phyloP scores from a whole-genome alignment of 2,797 vertebrate species.

The Dicrostonyx torquatus region DNA sequence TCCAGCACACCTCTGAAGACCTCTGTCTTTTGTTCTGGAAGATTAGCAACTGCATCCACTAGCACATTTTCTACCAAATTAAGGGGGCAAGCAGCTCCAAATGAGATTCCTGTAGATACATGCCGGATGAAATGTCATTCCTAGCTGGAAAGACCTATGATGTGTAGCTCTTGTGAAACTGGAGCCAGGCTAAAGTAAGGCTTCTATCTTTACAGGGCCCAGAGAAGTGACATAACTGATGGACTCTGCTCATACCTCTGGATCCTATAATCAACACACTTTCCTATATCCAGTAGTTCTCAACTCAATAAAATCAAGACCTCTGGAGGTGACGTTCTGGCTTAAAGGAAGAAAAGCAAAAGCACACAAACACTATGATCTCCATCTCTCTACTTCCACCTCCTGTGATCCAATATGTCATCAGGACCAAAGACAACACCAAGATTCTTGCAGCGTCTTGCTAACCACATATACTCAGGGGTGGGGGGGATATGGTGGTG shows the following conservation, averaged over 20 bases:
- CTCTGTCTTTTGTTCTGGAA: constrained; percentile 89
- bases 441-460: neutral
- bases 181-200: neutral
- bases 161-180: neutral
- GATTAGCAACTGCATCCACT: constrained; percentile 81
- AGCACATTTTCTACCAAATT: constrained; percentile 89
- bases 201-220: neutral
- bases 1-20: constrained; percentile 92
- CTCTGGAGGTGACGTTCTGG: neutral
- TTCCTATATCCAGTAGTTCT: neutral
- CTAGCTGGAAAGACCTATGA: neutral
- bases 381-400: fast-evolving
- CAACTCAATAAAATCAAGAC: neutral
- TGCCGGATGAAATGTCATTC: neutral
- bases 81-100: constrained; percentile 93
- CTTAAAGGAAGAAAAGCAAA: neutral
- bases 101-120: constrained; percentile 88
- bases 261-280: neutral
- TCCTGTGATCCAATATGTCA: neutral
- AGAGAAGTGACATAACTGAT: neutral
- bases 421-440: neutral
- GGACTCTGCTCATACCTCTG: neutral
- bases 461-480: neutral
- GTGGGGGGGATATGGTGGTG: neutral
- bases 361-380: neutral